A percentile compares a stretch with the other conserved stretches of the same genome.
phyloP scores from a whole-genome alignment of 2,888 invertebrate species.

The Athalia circularis region DNA sequence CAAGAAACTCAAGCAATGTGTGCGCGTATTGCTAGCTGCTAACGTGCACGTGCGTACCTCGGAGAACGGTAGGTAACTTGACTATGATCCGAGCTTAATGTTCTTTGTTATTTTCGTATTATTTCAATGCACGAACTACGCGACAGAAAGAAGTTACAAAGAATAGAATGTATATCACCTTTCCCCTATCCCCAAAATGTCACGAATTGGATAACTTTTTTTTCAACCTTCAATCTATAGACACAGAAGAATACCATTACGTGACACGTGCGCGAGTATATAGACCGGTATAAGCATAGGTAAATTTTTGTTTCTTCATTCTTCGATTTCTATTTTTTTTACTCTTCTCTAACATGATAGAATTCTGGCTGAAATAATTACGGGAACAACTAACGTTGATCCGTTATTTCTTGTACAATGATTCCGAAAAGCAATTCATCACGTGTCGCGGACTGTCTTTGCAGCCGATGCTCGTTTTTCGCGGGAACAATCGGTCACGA shows the following conservation, averaged over 20 bases:
- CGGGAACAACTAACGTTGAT: not conserved
- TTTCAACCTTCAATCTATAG: not conserved
- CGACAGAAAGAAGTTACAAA: slow-evolving; percentile 21
- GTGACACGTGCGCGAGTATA: slow-evolving; percentile 22
- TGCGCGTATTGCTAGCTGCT: slow-evolving; percentile 8
- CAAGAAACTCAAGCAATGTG: slow-evolving; percentile 18
- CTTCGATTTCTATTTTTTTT: not conserved
- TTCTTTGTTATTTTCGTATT: slow-evolving; percentile 24
- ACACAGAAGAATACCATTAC: slow-evolving; percentile 11
- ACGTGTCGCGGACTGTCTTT: slow-evolving; percentile 2
- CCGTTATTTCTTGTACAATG: slow-evolving; percentile 36
- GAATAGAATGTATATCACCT: not conserved
- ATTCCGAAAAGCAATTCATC: slow-evolving; percentile 40
- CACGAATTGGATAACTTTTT: slow-evolving; percentile 30
- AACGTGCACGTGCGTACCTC: slow-evolving; percentile 25
- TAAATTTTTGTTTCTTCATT: too few species aligned
- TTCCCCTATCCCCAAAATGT: slow-evolving; percentile 9
- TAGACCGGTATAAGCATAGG: too few species aligned
- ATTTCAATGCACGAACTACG: slow-evolving; percentile 17
- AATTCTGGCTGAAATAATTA: slow-evolving; percentile 37
- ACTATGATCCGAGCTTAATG: not conserved
- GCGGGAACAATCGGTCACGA: slow-evolving; percentile 43
- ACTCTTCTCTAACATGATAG: too few species aligned
- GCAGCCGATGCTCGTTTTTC: slow-evolving; percentile 24
- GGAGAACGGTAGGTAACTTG: not conserved